phyloP scores from a whole-genome alignment of 2,113 vertebrate species.

The Neodontobutis hainanensis region DNA sequence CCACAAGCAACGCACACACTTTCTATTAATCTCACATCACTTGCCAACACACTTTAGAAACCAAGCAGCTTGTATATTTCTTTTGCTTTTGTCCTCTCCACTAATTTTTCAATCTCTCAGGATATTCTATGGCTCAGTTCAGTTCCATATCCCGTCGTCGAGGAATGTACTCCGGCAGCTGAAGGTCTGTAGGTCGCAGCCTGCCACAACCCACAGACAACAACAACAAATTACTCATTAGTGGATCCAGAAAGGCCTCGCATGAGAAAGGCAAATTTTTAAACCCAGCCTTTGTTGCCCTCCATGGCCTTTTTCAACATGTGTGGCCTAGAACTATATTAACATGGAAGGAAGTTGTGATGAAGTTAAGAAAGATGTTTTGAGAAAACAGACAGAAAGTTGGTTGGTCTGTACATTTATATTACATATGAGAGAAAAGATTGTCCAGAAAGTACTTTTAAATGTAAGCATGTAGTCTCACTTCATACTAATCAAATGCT shows the following conservation, averaged over 20 bases:
- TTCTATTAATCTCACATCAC: constrained; percentile 42
- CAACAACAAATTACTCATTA: constrained; percentile 13
- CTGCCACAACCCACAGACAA: constrained; percentile 13
- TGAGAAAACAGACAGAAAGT: constrained; percentile 7
- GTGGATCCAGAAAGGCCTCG: not conserved
- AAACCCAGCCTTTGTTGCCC: constrained; percentile 12
- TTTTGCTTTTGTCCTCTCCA: not conserved
- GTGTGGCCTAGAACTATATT: constrained; percentile 18
- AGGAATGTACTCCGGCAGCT: constrained; percentile 30
- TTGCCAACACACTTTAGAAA: constrained; percentile 23
- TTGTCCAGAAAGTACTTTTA: not conserved
- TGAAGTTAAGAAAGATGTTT: constrained; percentile 25
- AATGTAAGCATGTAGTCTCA: no score
- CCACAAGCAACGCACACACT: constrained; percentile 25
- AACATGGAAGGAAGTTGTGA: constrained; percentile 8
- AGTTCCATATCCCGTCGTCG: constrained; percentile 21
- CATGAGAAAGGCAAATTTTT: not conserved
- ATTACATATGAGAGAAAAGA: constrained; percentile 6
- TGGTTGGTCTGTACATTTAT: not conserved
- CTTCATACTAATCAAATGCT: no score
- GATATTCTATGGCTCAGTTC: constrained; percentile 29
- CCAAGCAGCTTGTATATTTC: constrained; percentile 5
- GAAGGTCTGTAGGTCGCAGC: constrained; percentile 33
- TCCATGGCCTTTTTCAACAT: not conserved
- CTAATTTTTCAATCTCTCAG: not conserved